These are phyloP conservation scores for Macropus fuliginosus DNA, from an alignment of 2,797 vertebrate genomes.

Conservation along the genomic window DNA sequence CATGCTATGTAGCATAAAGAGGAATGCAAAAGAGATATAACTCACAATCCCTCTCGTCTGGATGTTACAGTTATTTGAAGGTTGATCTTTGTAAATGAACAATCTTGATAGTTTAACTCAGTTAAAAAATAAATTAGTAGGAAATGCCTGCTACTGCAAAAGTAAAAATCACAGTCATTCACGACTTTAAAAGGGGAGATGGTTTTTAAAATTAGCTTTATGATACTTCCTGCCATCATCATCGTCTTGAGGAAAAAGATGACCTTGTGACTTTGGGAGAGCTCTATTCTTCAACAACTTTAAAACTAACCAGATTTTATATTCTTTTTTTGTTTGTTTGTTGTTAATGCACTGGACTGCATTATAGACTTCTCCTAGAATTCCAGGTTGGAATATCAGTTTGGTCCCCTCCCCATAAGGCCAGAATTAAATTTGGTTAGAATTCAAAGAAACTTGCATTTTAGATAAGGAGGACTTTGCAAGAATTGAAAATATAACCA, in stretches of 20 bases:
- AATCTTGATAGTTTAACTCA: neutral
- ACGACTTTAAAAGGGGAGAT: neutral
- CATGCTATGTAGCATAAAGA: neutral
- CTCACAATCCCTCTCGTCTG: neutral
- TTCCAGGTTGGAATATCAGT: neutral
- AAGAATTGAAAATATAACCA: neutral
- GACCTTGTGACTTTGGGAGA: neutral
- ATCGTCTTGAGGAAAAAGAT: neutral
- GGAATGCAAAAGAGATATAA: neutral
- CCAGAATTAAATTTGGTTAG: neutral
- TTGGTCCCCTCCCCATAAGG: neutral
- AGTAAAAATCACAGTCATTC: neutral
- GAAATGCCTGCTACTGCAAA: neutral
- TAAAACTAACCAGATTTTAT: neutral
- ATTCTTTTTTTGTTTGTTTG: neutral
- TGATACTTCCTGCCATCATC: neutral
- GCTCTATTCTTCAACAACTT: neutral
- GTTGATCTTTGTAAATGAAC: neutral
- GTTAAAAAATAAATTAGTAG: neutral
- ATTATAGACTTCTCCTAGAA: neutral
- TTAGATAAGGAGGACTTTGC: neutral
- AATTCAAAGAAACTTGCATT: neutral
- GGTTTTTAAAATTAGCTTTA: neutral
- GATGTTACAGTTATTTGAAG: neutral
- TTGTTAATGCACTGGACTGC: neutral